These are phyloP conservation scores for Lethrus apterus DNA, from an alignment of 1,140 invertebrate species.

Conservation along the genomic window DNA sequence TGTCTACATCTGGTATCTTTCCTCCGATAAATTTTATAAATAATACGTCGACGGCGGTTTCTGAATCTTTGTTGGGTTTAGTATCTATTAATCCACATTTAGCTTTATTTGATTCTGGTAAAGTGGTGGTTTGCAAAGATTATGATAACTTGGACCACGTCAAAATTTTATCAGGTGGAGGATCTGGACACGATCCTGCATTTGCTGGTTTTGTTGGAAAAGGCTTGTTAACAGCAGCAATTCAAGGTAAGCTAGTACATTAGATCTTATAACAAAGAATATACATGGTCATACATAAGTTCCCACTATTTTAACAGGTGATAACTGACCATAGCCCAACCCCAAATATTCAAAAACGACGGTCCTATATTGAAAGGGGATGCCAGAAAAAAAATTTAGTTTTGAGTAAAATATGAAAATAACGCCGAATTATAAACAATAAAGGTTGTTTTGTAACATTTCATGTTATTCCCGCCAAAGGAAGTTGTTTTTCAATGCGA, in stretches of 20 bases:
- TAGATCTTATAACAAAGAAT: not conserved
- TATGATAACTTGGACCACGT: constrained; percentile 44
- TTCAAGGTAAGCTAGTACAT: constrained; percentile 54
- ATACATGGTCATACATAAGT: not conserved
- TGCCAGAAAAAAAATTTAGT: too few species aligned
- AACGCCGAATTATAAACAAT: too few species aligned
- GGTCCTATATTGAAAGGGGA: too few species aligned
- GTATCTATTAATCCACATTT: constrained; percentile 30
- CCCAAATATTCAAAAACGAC: too few species aligned
- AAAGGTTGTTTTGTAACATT: too few species aligned
- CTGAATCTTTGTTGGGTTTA: constrained; percentile 22
- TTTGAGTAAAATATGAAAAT: too few species aligned
- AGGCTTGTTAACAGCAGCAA: constrained; percentile 60
- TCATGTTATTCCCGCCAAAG: too few species aligned
- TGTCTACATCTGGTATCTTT: too few species aligned
- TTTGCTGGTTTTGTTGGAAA: constrained; percentile 56
- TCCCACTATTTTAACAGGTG: too few species aligned
- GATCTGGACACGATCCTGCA: constrained; percentile 60
- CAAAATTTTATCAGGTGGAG: constrained; percentile 57
- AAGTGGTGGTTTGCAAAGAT: constrained; percentile 32
- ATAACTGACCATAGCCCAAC: too few species aligned
- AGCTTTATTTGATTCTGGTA: constrained; percentile 32
- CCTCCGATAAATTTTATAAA: constrained; percentile 20
- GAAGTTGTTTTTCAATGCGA: too few species aligned
- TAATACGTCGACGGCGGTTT: constrained; percentile 13